phyloP scores from a whole-genome alignment of 1,140 invertebrate genomes.

The Tachypleus tridentatus region DNA sequence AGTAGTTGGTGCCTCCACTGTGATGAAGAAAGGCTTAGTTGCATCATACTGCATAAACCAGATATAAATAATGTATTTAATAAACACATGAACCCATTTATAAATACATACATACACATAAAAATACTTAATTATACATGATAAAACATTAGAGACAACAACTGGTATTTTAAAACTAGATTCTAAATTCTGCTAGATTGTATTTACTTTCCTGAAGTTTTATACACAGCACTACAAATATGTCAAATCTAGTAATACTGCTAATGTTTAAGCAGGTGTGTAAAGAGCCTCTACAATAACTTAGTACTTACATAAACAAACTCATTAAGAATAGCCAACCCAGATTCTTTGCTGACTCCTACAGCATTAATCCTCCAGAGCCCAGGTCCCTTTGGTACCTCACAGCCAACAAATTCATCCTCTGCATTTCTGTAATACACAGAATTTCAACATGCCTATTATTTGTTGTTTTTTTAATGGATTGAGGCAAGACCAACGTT shows the following conservation, averaged over 20 bases:
- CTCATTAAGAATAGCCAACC: constrained; percentile 34
- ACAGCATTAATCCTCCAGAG: constrained; percentile 39
- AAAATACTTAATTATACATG: neutral
- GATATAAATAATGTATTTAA: neutral
- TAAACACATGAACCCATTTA: neutral
- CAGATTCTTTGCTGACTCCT: constrained; percentile 34
- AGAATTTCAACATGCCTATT: neutral
- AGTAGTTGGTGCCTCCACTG: constrained; percentile 38
- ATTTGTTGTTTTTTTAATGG: neutral
- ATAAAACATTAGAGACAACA: too few relatives aligned
- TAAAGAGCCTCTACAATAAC: too few relatives aligned
- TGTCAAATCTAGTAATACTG: neutral
- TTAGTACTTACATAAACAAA: constrained; percentile 29
- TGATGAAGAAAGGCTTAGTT: constrained; percentile 43
- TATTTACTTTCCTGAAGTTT: too few relatives aligned
- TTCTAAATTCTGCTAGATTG: too few relatives aligned
- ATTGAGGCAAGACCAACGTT: neutral
- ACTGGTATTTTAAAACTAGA: too few relatives aligned
- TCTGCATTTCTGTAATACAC: neutral
- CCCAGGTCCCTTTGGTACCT: constrained; percentile 29
- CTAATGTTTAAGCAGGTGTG: neutral
- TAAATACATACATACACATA: neutral
- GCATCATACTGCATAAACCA: constrained; percentile 34
- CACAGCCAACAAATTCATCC: neutral
- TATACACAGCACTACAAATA: too few relatives aligned